These are phyloP conservation scores for Ericerus pela DNA, from an alignment of 1,140 invertebrate genomes.

Conservation along the genomic window DNA sequence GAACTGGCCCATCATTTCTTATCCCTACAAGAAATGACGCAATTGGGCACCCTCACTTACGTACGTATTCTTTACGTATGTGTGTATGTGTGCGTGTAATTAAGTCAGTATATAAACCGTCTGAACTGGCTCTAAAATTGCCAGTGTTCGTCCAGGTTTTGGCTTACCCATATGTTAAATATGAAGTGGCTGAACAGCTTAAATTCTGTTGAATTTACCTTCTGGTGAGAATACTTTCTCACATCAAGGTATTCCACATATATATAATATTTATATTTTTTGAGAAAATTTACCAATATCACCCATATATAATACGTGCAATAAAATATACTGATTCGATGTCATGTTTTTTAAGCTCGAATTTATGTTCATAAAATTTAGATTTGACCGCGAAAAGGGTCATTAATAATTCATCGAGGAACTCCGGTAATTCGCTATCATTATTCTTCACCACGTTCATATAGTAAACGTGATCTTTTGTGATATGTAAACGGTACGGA, in stretches of 20 bases:
- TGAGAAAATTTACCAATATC: constrained; percentile 29
- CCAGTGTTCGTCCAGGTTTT: no score
- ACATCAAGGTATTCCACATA: constrained; percentile 81
- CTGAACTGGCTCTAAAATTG: no score
- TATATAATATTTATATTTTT: constrained; percentile 43
- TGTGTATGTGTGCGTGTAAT: no score
- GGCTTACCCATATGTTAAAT: no score
- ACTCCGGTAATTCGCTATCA: constrained; percentile 49
- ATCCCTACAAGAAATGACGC: no score
- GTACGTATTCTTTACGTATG: no score
- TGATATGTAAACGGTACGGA: constrained; percentile 54
- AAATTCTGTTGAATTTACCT: no score
- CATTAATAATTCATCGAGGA: constrained; percentile 71
- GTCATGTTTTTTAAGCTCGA: constrained; percentile 90
- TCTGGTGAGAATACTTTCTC: constrained; percentile 87
- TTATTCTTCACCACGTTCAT: constrained; percentile 41
- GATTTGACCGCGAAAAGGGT: constrained; percentile 82
- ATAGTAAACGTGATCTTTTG: constrained; percentile 55
- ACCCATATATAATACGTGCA: constrained; percentile 44
- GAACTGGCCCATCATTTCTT: no score
- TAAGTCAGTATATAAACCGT: no score
- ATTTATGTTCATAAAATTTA: constrained; percentile 74
- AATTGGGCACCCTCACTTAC: no score
- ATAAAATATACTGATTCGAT: constrained; percentile 88
- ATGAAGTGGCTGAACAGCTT: no score